phyloP scores from a whole-genome alignment of 2,113 vertebrate genomes.

The Anas platyrhynchos region DNA sequence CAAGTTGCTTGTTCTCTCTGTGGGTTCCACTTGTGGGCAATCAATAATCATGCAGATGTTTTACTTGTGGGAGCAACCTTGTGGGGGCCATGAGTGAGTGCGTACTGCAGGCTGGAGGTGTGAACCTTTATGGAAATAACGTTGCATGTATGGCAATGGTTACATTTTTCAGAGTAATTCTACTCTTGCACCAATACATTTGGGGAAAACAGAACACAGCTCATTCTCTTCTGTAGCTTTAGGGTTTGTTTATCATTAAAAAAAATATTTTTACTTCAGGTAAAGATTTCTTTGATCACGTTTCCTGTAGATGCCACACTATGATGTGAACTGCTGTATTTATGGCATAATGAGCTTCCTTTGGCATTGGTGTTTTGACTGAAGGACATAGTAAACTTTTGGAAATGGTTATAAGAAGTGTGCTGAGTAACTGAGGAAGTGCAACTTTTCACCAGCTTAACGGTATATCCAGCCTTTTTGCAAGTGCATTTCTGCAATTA shows the following conservation, averaged over 20 bases:
- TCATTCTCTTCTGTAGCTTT: background rate
- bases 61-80: background rate
- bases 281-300: background rate
- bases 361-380: background rate
- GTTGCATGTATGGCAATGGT: accelerated
- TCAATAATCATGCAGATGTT: background rate
- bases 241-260: background rate
- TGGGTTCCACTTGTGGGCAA: background rate
- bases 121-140: background rate
- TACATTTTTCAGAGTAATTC: background rate
- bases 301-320: background rate
- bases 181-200: accelerated
- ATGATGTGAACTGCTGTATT: background rate
- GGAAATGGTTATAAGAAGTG: background rate
- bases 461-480: background rate
- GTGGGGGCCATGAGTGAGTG: background rate
- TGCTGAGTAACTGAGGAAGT: background rate
- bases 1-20: accelerated
- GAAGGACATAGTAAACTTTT: background rate
- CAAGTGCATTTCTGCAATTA: background rate
- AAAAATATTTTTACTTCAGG: background rate
- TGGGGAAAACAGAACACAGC: background rate
- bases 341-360: background rate
- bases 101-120: background rate
- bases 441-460: background rate